phyloP scores from a whole-genome alignment of 2,797 vertebrate species.

The Micropoecilia bifurca region DNA sequence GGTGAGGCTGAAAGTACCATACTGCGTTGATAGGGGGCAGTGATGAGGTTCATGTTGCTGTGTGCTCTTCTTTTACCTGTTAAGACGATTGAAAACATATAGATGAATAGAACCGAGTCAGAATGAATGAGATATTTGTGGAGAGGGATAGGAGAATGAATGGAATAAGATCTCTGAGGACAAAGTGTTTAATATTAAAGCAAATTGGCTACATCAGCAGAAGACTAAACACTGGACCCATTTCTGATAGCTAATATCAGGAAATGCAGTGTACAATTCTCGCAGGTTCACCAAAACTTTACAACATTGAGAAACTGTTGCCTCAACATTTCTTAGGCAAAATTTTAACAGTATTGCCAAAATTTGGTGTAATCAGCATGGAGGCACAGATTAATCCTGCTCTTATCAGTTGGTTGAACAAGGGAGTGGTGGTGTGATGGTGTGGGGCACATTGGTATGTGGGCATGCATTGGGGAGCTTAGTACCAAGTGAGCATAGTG shows the following conservation, averaged over 20 bases:
- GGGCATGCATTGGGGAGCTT: background rate
- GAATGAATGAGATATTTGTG: background rate
- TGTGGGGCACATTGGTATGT: background rate
- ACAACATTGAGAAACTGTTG: background rate
- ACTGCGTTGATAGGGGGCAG: too few relatives aligned
- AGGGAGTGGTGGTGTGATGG: background rate
- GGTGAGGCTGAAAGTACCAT: too few relatives aligned
- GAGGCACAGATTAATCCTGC: background rate
- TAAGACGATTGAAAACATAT: too few relatives aligned
- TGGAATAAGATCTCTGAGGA: background rate
- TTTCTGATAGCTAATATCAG: background rate
- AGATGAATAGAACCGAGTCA: background rate
- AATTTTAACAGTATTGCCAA: background rate
- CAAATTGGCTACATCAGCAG: background rate
- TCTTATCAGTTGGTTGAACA: background rate
- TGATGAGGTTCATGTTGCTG: too few relatives aligned
- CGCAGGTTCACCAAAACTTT: background rate
- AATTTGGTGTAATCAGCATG: background rate
- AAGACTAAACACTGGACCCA: background rate
- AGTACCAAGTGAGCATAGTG: background rate
- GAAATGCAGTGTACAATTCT: background rate
- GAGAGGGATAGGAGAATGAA: background rate
- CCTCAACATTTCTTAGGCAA: background rate
- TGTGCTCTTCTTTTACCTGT: too few relatives aligned
- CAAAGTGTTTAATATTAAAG: background rate